These are phyloP conservation scores for Forbesichthys papilliferus DNA, from an alignment of 2,113 vertebrate species.

Conservation along the genomic window DNA sequence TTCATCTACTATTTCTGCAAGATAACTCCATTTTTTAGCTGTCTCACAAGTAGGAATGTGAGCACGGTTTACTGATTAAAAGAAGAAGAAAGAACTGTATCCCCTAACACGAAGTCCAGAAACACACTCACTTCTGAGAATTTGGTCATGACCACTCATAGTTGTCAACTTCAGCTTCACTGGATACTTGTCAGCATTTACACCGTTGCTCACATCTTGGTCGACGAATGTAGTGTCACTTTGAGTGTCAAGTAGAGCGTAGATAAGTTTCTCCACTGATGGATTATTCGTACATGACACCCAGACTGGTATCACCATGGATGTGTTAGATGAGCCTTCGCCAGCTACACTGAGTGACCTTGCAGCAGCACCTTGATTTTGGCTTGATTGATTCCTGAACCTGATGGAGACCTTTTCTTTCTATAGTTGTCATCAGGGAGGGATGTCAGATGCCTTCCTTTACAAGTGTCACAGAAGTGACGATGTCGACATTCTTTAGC, in stretches of 20 bases:
- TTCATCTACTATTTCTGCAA: slow-evolving; percentile 12
- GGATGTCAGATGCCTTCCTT: not conserved
- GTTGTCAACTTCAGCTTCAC: not conserved
- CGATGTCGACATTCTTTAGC: not conserved
- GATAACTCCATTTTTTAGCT: slow-evolving; percentile 7
- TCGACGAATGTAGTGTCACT: not conserved
- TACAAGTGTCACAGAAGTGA: not conserved
- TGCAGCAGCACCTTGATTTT: not conserved
- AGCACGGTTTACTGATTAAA: not conserved
- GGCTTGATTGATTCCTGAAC: not conserved
- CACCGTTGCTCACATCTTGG: not conserved
- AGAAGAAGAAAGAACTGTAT: not conserved
- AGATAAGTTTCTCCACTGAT: slow-evolving; percentile 3
- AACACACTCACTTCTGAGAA: not conserved
- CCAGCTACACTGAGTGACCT: not conserved
- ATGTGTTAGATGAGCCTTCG: not conserved
- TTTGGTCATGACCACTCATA: not conserved
- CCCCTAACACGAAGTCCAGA: slow-evolving; percentile 11
- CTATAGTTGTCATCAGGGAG: not conserved
- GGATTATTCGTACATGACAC: not conserved
- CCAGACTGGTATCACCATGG: not conserved
- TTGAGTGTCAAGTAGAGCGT: not conserved
- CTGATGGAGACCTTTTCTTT: not conserved
- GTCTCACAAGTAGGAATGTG: slow-evolving; percentile 25
- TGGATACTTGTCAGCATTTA: not conserved